phyloP scores from a whole-genome alignment of 2,797 vertebrate species.

The Sebastes variabilis region DNA sequence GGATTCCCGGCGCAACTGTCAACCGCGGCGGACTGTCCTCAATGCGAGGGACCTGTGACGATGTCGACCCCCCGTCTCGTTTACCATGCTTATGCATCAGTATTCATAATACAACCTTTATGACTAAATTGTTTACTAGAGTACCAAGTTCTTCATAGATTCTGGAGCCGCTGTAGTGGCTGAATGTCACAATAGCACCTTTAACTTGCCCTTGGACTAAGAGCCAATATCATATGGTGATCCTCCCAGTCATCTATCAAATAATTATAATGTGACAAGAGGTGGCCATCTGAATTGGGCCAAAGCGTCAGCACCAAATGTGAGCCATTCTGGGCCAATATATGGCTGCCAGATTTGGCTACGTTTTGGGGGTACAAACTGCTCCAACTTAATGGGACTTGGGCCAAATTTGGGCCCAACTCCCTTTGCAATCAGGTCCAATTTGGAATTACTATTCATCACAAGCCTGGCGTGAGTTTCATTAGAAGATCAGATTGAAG shows the following conservation, averaged over 20 bases:
- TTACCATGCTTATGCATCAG: no score
- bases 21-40: accelerated
- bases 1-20: no score
- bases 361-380: not conserved
- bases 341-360: not conserved
- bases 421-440: not conserved
- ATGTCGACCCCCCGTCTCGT: no score
- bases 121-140: no score
- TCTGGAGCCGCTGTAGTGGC: accelerated
- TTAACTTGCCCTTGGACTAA: not conserved
- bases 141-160: no score
- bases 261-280: constrained; percentile 3
- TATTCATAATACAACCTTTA: no score
- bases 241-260: not conserved
- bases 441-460: not conserved
- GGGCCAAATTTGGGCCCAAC: not conserved
- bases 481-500: not conserved
- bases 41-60: no score
- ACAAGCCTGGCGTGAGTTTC: not conserved
- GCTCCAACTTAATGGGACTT: not conserved
- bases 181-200: not conserved
- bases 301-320: not conserved
- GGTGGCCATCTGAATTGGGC: not conserved
- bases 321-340: not conserved
- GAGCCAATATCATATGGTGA: not conserved